These are phyloP conservation scores for Eupithecia subfuscata DNA, from an alignment of 2,888 invertebrate species.

Conservation along the genomic window DNA sequence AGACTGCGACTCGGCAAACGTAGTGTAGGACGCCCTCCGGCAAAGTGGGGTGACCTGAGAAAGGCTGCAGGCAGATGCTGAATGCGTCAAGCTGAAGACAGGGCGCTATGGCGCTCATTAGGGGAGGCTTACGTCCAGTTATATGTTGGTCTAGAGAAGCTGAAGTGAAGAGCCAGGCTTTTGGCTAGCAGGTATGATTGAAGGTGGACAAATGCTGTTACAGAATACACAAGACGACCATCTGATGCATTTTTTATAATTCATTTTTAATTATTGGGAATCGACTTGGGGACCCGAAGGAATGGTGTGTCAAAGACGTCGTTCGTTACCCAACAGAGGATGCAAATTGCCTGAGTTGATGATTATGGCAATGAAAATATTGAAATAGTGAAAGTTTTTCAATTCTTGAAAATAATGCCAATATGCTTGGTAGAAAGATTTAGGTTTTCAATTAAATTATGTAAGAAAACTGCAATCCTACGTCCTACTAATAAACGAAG, in stretches of 20 bases:
- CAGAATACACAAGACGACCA: not conserved
- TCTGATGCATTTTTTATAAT: no score
- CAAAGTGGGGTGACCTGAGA: no score
- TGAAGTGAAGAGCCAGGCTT: not conserved
- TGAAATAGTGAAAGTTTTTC: not conserved
- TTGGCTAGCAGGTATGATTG: not conserved
- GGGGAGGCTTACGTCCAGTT: no score
- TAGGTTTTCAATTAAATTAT: not conserved
- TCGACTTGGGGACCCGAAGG: not conserved
- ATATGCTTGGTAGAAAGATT: not conserved
- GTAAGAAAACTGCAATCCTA: not conserved
- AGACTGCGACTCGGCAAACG: no score
- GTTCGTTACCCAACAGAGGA: not conserved
- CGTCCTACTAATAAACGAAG: not conserved
- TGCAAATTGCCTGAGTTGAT: not conserved
- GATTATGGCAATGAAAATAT: not conserved
- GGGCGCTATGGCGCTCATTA: no score
- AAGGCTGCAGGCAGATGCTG: not conserved
- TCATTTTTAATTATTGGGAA: not conserved
- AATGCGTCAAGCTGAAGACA: no score
- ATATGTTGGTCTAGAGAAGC: not conserved
- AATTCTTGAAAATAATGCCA: no score
- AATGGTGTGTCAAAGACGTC: not conserved
- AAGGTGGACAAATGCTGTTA: not conserved
- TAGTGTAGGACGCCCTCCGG: no score